A percentile compares a stretch with the other conserved stretches of the same genome.
phyloP scores from a whole-genome alignment of 2,888 invertebrate species.

The Anorthoa munda region DNA sequence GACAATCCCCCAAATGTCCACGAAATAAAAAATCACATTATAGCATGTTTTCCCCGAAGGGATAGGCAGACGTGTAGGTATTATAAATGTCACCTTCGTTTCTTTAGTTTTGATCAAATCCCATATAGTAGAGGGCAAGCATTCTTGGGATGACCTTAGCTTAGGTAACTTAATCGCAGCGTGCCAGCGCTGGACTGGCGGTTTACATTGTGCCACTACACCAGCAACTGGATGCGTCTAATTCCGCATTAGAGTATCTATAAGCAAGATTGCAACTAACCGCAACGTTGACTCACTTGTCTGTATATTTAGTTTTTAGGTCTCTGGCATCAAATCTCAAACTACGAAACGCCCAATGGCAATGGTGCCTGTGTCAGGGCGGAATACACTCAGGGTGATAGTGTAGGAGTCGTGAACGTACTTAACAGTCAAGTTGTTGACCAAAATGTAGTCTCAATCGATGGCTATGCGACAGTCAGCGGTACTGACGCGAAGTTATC shows the following conservation, averaged over 20 bases:
- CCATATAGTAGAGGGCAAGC: not conserved
- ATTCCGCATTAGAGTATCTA: not conserved
- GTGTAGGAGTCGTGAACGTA: conserved; percentile 70
- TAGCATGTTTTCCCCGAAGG: not conserved
- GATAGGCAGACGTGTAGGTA: not conserved
- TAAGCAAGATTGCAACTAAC: not conserved
- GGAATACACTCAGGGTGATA: conserved; percentile 71
- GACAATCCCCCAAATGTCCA: too few relatives aligned
- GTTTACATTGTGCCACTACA: too few relatives aligned
- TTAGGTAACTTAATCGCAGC: too few relatives aligned
- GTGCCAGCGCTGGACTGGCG: too few relatives aligned
- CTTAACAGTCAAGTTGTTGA: conserved; percentile 83
- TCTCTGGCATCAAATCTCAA: conserved; percentile 81
- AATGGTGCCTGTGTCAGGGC: conserved; percentile 79
- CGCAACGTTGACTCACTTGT: not conserved
- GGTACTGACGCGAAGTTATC: conserved; percentile 76
- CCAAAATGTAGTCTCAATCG: conserved; percentile 73
- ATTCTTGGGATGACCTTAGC: not conserved
- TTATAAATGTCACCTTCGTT: not conserved
- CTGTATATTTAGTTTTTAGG: conserved; percentile 79
- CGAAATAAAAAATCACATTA: too few relatives aligned
- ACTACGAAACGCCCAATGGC: conserved; percentile 78
- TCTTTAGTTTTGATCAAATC: not conserved
- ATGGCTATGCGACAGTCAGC: conserved; percentile 77
- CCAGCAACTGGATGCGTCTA: too few relatives aligned